Evolutionary conservation across 2,888 invertebrate species (phyloP), one percentile per base, ranked within the genome.

Genomic region (Dolichopus griseipennis): DNA sequence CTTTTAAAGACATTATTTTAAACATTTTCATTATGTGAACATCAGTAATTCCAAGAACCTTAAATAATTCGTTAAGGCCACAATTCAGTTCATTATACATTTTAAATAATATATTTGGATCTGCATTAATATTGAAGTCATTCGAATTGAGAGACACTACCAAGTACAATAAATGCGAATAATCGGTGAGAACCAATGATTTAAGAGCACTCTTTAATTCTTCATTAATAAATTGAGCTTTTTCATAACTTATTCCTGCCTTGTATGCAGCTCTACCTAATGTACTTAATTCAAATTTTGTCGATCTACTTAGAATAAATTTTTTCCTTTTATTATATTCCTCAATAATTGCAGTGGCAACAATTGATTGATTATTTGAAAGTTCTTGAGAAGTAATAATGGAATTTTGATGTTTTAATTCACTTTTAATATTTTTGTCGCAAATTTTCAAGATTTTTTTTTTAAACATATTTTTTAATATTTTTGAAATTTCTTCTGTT

Each of bases 91-190:
- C 82, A 66, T 84, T 85, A 74, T 90, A 89, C 88, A 90, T 73
- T 1, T 75, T 74, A 68, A 79, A 79, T 3, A 81, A 72, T 65
- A 79, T 75, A 10, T 69, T 71, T 0, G 79, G 74, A 73, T 80
- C 76, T 0, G 69, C 87, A 78, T 75, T 91, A 89, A 77, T 92
- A 4, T 77, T 78, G 3, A 91, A 68, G n/a, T 75, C 75, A 68
- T 76, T 79, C 0, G 77, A 77, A 68, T 77, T 78, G 27, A 80
- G 81, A 33, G 75, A 73, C 12, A 79, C 75, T 1, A 96, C 90
- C 43, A 97, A 83, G 82, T 92, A 96, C 66, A 97, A 82, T 22
- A 98, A 83, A 81, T 98, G 97, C 61, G 95, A 84, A 75, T 89
- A 87, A 73, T 91, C 91, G 74, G 88, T 81, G 65, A 97, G 83